Percentiles rank a stretch among this genome's conserved stretches.
Conservation (phyloP, 2,113 vertebrate genomes). For the Pontoporia blainvillei region DNA sequence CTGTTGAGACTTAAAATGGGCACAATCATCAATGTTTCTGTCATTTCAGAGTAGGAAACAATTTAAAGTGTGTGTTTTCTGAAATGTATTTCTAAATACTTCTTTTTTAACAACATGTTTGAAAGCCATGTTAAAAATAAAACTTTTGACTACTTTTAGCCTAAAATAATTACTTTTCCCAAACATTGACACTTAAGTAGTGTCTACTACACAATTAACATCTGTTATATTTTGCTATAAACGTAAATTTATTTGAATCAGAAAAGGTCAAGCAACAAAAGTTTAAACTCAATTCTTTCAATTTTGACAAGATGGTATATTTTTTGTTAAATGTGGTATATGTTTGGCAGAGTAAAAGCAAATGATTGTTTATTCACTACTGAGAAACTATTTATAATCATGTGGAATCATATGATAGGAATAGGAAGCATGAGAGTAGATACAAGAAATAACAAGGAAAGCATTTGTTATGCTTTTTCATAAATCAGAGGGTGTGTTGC, state of each 20-base stretch:
- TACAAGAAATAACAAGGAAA: background rate
- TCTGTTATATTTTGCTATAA: background rate
- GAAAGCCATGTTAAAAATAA: background rate
- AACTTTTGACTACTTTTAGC: background rate
- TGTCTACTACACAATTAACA: background rate
- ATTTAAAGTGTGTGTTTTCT: background rate
- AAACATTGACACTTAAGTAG: background rate
- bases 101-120: background rate
- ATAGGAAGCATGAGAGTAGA: background rate
- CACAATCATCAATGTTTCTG: slow-evolving; percentile 39
- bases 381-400: slow-evolving; percentile 6
- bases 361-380: background rate
- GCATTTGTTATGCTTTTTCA: background rate
- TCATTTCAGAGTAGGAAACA: slow-evolving; percentile 31
- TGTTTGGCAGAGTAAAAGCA: background rate
- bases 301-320: background rate
- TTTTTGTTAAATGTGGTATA: background rate
- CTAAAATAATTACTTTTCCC: background rate
- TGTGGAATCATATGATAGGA: background rate
- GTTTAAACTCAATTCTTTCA: background rate
- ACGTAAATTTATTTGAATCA: background rate
- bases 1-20: background rate
- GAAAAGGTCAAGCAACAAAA: background rate
- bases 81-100: background rate
- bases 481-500: background rate